Evolutionary conservation across 2,113 vertebrate species (phyloP), one percentile per base, ranked within the genome.

Genomic region (Microtus ochrogaster): DNA sequence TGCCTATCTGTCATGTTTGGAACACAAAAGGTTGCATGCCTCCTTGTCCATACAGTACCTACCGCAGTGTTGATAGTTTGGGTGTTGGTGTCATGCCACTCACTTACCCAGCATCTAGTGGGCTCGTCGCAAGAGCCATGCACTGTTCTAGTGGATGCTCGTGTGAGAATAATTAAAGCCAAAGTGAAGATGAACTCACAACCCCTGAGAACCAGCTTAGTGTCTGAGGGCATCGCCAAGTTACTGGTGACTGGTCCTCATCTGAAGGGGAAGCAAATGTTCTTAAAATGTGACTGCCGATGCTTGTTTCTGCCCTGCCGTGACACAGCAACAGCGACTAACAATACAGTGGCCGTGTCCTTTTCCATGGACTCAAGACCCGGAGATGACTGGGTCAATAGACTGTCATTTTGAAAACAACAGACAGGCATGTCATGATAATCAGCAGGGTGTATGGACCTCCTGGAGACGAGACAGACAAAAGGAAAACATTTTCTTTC

Each of bases 381-480:
- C 36, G 7, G 90, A 61, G 76, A 77, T 21, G 93, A 73, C 91
- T 93, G 65, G 16, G 94, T 96, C 97, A 92, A 85, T 88, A 95
- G 52, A 41, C 88, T 33, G 68, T 96, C 87, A 86, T 77, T 95
- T 72, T 93, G 95, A 79, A 94, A 91, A 86, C 81, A 86, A 41
- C 77, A 93, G 94, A 82, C 72, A 72, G 93, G 81, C 81, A 65
- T 68, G 41, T 68, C 44, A 52, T 70, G 76, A 72, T 91, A 70
- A 90, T 78, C 72, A 66, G 84, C 19, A 70, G 84, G 77, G 68
- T 13, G 19, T 39, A 24, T 55, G 88, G 78, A 74, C 82, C 91
- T 83, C 84, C 61, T 49, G 82, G 77, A 61, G 73, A 91, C 39
- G 91, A 90, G 86, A 89, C 91, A 79, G 36, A 66, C 74, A 77